phyloP scores from a whole-genome alignment of 2,888 invertebrate genomes.

The Eubasilissa splendida region DNA sequence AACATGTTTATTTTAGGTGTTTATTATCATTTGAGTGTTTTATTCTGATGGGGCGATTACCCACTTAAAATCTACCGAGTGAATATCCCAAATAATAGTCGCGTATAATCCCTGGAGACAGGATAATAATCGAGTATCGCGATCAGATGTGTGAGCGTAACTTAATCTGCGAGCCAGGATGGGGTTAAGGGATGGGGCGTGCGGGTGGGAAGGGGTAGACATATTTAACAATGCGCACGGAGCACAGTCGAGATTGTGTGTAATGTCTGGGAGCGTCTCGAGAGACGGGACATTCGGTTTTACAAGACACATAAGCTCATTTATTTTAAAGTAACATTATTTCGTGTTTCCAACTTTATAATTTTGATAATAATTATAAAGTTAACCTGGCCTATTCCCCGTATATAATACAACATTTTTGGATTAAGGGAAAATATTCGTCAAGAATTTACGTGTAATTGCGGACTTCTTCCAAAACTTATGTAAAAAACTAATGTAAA shows the following conservation, averaged over 20 bases:
- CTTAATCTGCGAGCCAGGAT: too few relatives aligned
- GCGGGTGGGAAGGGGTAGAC: not conserved
- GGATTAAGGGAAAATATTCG: too few relatives aligned
- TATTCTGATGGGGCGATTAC: too few relatives aligned
- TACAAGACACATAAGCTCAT: constrained; percentile 7
- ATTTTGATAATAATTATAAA: too few relatives aligned
- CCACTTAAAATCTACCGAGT: not conserved
- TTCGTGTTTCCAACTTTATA: not conserved
- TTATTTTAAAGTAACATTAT: not conserved
- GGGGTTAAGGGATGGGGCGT: too few relatives aligned
- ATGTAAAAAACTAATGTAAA: too few relatives aligned
- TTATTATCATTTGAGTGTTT: too few relatives aligned
- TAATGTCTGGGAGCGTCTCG: not conserved
- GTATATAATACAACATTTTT: too few relatives aligned
- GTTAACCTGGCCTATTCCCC: too few relatives aligned
- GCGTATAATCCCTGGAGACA: constrained; percentile 18
- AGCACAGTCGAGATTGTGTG: not conserved
- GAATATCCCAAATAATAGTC: constrained; percentile 8
- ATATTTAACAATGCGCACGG: not conserved
- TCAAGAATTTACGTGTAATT: too few relatives aligned
- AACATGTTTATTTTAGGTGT: too few relatives aligned
- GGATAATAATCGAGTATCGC: constrained; percentile 35
- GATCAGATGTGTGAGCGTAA: not conserved
- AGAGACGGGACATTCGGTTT: not conserved
- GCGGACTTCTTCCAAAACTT: too few relatives aligned